Evolutionary conservation across 2,888 invertebrate genomes (phyloP).

Genomic region (Lamellibrachia satsuma): DNA sequence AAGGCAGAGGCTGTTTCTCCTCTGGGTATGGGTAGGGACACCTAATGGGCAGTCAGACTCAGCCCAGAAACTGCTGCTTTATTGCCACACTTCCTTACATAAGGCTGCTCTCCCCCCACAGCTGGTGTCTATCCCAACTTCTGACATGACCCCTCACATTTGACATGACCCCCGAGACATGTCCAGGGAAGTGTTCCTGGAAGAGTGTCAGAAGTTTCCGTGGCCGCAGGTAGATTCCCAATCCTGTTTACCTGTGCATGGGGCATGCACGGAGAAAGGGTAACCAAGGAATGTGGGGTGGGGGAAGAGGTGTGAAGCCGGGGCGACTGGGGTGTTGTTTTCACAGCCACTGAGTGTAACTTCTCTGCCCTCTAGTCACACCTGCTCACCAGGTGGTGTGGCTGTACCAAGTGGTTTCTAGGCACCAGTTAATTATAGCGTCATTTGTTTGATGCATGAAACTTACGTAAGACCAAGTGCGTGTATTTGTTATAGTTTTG

Average conservation of each 20-base stretch:
- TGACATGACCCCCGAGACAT: not conserved
- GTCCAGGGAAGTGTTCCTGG: not conserved
- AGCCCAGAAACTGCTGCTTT: not conserved
- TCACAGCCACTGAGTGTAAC: not conserved
- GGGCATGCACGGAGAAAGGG: not conserved
- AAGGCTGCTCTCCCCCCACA: not conserved
- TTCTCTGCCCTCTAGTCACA: not conserved
- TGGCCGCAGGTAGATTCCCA: not conserved
- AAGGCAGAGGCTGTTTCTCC: not conserved
- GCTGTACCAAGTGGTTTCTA: not conserved
- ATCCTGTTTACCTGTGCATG: not conserved
- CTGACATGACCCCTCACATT: not conserved
- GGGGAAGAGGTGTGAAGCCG: not conserved
- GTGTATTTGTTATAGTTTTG: not conserved
- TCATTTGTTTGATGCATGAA: not conserved
- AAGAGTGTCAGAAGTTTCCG: not conserved
- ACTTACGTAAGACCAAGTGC: not conserved
- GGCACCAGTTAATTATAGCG: not conserved
- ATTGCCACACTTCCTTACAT: not conserved
- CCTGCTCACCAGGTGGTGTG: not conserved
- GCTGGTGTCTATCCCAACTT: not conserved
- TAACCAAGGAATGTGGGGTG: not conserved
- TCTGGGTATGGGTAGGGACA: not conserved
- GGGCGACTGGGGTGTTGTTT: not conserved
- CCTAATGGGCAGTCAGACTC: not conserved